Evolutionary conservation across 2,888 invertebrate species (phyloP).

Genomic region (Blastobasis lacticolella): DNA sequence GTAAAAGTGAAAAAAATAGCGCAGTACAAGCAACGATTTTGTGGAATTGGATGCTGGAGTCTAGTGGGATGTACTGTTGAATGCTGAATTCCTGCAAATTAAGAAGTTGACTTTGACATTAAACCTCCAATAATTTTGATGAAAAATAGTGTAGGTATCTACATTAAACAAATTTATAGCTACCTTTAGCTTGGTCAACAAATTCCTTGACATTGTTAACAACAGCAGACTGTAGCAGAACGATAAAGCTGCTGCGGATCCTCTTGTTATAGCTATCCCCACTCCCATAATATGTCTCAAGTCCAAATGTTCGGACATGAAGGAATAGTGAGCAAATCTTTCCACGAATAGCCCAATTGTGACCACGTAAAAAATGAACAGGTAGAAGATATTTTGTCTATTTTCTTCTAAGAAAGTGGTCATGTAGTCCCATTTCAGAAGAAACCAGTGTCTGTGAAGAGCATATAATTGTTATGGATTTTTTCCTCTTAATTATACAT

Average conservation of each 20-base stretch:
- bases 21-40: conserved; percentile 97
- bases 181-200: conserved; percentile 90
- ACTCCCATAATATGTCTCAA: conserved; percentile 97
- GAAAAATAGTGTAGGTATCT: not conserved
- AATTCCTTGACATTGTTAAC: conserved; percentile 93
- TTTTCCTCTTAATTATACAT: not conserved
- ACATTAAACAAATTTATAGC: no score
- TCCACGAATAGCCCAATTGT: conserved; percentile 96
- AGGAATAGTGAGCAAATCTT: conserved; percentile 95
- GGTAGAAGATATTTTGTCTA: conserved; percentile 95
- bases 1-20: conserved; percentile 91
- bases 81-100: conserved; percentile 84
- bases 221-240: conserved; percentile 94
- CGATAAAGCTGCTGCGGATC: conserved; percentile 94
- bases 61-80: conserved; percentile 94
- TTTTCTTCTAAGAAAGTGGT: conserved; percentile 96
- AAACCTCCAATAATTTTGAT: not conserved
- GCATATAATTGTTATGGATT: not conserved
- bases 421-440: conserved; percentile 88
- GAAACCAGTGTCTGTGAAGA: conserved; percentile 76
- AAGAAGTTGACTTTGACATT: no score
- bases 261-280: conserved; percentile 95
- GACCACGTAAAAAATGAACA: conserved; percentile 95
- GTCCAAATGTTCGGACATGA: conserved; percentile 97
- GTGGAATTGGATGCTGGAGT: conserved; percentile 97